A percentile compares a stretch with the other conserved stretches of the same genome.
Evolutionary conservation across 2,113 vertebrate genomes (phyloP).

Genomic region (Cyanistes caeruleus): DNA sequence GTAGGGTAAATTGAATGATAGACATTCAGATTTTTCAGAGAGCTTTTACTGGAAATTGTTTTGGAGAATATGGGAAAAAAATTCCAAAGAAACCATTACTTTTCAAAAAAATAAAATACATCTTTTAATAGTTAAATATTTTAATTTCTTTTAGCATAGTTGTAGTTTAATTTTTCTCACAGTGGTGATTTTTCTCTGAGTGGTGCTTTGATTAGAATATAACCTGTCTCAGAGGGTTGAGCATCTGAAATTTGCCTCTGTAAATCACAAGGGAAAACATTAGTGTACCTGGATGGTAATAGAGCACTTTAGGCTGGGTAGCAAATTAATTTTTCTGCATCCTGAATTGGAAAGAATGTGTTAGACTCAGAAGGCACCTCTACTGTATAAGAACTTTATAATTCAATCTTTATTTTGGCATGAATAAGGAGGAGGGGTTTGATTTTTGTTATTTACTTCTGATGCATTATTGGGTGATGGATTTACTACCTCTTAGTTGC

Average conservation of each 20-base stretch:
- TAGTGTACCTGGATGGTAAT: neutral
- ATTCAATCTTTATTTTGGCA: neutral
- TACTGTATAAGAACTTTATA: neutral
- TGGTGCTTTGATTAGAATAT: neutral
- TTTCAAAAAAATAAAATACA: neutral
- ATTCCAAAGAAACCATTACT: neutral
- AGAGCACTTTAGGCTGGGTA: neutral
- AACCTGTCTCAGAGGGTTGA: neutral
- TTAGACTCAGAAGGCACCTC: neutral
- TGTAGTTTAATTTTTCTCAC: neutral
- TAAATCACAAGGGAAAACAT: neutral
- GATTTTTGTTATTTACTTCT: neutral
- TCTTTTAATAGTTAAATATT: neutral
- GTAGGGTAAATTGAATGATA: neutral
- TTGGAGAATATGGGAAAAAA: neutral
- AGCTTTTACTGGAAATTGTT: neutral
- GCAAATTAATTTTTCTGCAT: constrained; percentile 2
- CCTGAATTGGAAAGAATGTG: neutral
- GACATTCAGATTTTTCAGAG: neutral
- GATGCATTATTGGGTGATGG: neutral
- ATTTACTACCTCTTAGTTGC: neutral
- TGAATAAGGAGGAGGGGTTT: neutral
- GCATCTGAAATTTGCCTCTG: neutral
- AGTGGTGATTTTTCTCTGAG: neutral
- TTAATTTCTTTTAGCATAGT: neutral